Evolutionary conservation across 2,113 vertebrate genomes (phyloP).

Genomic region (Zosterops hypoxanthus): DNA sequence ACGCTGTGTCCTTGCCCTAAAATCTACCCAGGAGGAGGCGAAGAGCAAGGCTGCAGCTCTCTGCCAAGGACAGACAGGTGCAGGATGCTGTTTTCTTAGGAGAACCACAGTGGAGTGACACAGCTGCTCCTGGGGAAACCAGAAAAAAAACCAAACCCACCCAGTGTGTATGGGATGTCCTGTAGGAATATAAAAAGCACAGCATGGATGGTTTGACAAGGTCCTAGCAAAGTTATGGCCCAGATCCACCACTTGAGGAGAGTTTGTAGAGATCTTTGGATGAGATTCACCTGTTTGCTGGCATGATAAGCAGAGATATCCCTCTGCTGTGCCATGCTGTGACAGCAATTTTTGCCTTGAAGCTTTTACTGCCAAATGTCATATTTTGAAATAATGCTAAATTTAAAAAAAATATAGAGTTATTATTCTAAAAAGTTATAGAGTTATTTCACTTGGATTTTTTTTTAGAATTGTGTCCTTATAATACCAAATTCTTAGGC

Average conservation of each 20-base stretch:
- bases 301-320: background rate
- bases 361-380: background rate
- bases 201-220: background rate
- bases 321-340: background rate
- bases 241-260: background rate
- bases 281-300: background rate
- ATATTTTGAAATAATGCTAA: background rate
- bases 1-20: background rate
- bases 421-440: background rate
- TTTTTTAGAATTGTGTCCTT: background rate
- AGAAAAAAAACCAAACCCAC: background rate
- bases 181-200: background rate
- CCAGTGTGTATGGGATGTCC: background rate
- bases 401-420: background rate
- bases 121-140: background rate
- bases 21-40: background rate
- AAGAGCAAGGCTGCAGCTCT: background rate
- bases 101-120: background rate
- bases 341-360: background rate
- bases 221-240: background rate
- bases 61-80: background rate
- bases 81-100: background rate
- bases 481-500: background rate
- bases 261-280: background rate
- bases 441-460: background rate